Base-by-base conservation (phyloP, 2,888 invertebrate species). In the Busseola fusca region DNA sequence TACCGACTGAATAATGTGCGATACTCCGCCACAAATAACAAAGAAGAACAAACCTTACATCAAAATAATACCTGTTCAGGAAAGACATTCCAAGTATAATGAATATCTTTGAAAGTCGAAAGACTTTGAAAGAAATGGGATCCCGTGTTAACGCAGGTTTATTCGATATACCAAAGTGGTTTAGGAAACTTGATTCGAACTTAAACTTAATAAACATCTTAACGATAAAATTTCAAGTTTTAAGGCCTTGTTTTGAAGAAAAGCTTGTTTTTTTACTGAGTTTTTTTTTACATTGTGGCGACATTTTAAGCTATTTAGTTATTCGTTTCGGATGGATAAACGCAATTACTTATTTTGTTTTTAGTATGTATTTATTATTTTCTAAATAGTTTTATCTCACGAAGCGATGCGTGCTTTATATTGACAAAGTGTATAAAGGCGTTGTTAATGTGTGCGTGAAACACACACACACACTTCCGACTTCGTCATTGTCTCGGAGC, bases 131-230 rank as follows among this genome's bases (percentile, higher is more conserved):
- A n/a, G n/a, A n/a, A n/a, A n/a, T 57, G 18, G 45, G 12, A 42
- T 21, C 42, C 54, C 30, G 59, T 64, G 59, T 65, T 42, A 74
- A 56, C 25, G 25, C 37, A n/a, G 27, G n/a, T 65, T 30, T 60
- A 58, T 74, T 76, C 63, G 42, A 81, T 74, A 68, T 70, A 52
- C 30, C 16, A 34, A 73, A 76, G 67, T 68, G 62, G 74, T 77
- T 64, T 5, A 34, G n/a, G 7, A 65, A 77, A 68, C 62, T 76
- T 63, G 67, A 69, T 77, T 78, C 57, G 40, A 79, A 83, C 64
- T 78, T 74, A 37, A 76, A 73, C 71, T 80, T 74, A 37, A 67
- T 73, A 74, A 80, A 77, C 73, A 72, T 58, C 56, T 64, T 71
- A 77, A 74, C 64, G 72, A 66, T 76, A 76, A 72, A 81, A 67